Evolutionary conservation across 37 sponge, comb jelly and placozoan genomes (phyloP).

Genomic region (Oscarella lobularis): DNA sequence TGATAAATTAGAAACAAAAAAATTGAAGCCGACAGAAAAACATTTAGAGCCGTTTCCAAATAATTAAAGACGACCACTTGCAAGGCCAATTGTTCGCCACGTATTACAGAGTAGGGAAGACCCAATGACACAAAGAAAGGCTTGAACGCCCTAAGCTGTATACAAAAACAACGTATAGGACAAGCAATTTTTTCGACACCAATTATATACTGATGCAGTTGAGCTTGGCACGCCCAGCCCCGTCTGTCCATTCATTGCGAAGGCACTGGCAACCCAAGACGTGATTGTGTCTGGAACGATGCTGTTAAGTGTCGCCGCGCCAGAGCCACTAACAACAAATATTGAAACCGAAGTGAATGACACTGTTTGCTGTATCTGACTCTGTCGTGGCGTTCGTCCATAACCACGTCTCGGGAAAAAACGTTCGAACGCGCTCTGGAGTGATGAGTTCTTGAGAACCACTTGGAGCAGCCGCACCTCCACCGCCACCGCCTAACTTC

Average conservation of each 20-base stretch:
- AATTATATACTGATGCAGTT: not conserved
- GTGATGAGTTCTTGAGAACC: not conserved
- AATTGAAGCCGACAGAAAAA: too few species aligned
- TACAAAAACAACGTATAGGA: not conserved
- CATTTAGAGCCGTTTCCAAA: not conserved
- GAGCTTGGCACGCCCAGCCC: constrained; percentile 7
- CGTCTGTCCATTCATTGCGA: not conserved
- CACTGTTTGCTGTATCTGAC: not conserved
- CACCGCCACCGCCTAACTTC: not conserved
- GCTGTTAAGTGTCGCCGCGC: not conserved
- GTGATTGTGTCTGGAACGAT: constrained; percentile 12
- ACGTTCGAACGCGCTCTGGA: not conserved
- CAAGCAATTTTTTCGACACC: not conserved
- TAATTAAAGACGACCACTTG: constrained; percentile 11
- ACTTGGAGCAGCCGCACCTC: not conserved
- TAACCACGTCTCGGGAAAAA: constrained; percentile 16
- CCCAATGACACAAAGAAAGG: constrained; percentile 8
- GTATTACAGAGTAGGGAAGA: constrained; percentile 14
- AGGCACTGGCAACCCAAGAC: constrained; percentile 15
- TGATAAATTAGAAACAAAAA: too few species aligned
- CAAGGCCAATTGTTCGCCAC: constrained; percentile 9
- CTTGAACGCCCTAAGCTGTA: constrained; percentile 8
- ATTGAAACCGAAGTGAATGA: too few species aligned
- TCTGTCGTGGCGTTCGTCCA: not conserved
- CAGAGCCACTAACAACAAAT: not conserved